These are phyloP conservation scores for Amiota communis DNA, from an alignment of 2,888 invertebrate genomes.

Conservation along the genomic window DNA sequence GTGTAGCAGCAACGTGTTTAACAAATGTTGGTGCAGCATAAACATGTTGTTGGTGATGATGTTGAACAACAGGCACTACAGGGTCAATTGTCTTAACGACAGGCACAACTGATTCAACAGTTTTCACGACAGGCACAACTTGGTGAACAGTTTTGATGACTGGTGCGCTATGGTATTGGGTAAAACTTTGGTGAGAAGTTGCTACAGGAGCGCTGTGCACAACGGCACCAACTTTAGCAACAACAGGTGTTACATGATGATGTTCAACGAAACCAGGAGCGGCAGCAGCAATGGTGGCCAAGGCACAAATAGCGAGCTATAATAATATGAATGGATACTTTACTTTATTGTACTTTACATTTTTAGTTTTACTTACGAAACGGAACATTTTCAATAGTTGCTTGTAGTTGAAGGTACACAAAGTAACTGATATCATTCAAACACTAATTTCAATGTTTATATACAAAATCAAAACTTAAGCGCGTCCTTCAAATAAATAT, in stretches of 20 bases:
- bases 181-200: conserved; percentile 76
- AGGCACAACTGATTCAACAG: conserved; percentile 39
- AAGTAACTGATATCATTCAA: background rate
- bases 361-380: conserved; percentile 62
- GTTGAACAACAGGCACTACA: conserved; percentile 39
- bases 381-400: conserved; percentile 68
- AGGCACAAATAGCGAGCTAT: conserved; percentile 61
- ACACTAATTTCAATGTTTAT: background rate
- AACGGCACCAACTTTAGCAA: conserved; percentile 67
- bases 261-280: conserved; percentile 65
- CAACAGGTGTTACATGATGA: conserved; percentile 64
- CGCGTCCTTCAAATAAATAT: background rate
- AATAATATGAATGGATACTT: background rate
- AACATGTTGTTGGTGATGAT: background rate
- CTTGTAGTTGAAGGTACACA: background rate
- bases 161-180: conserved; percentile 73
- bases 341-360: background rate
- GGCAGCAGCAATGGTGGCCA: conserved; percentile 67
- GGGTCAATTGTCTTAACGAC: conserved; percentile 38
- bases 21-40: conserved; percentile 41
- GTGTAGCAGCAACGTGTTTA: conserved; percentile 45
- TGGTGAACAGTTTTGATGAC: conserved; percentile 50
- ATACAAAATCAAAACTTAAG: background rate
- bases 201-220: conserved; percentile 72
- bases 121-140: conserved; percentile 39